Evolutionary conservation across 2,888 invertebrate genomes (phyloP), one percentile per base, ranked within the genome.

Genomic region (Tetragnatha montana): DNA sequence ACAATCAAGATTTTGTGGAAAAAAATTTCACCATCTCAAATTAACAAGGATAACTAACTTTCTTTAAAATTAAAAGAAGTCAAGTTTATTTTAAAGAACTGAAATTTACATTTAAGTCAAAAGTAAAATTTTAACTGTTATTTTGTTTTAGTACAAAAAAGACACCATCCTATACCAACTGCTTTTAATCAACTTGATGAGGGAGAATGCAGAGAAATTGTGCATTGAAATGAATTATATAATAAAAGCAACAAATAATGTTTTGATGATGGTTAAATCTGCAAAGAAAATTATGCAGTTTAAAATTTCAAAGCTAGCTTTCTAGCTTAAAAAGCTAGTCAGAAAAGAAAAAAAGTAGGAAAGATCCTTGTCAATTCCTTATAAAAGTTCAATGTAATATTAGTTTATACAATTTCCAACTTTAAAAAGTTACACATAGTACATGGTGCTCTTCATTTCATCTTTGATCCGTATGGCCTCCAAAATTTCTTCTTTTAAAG

Each of bases 381-480:
- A 6, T 68, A 68, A n/a, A 68, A 14, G 14, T 68, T 17, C 4
- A 6, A 68, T 68, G 68, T 14, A 68, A 68, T n/a, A 68, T 14
- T 17, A 68, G 14, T 68, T n/a, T 68, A 68, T 35, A 35, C 35
- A 35, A 1, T 35, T 35, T 35, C 35, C 35, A 35, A 35, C 4
- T 35, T 35, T 71, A 71, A 71, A 71, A 21, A 19, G 1, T 21
- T n/a, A 89, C n/a, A 89, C 89, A 70, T 84, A 89, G 47, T 89
- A 89, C 89, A 89, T 89, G 6, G 84, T 49, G 60, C 22, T 71
- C 21, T 75, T 80, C 19, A 89, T 21, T 0, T 71, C 81, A 6
- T 84, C 74, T 0, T 80, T 49, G 8, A 84, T 75, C 22, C 51
- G 79, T 4, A 84, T 75, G 35, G 74, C 84, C 7, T 85, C 21